Evolutionary conservation across 2,888 invertebrate genomes (phyloP).

Genomic region (Amphiduros pacificus): DNA sequence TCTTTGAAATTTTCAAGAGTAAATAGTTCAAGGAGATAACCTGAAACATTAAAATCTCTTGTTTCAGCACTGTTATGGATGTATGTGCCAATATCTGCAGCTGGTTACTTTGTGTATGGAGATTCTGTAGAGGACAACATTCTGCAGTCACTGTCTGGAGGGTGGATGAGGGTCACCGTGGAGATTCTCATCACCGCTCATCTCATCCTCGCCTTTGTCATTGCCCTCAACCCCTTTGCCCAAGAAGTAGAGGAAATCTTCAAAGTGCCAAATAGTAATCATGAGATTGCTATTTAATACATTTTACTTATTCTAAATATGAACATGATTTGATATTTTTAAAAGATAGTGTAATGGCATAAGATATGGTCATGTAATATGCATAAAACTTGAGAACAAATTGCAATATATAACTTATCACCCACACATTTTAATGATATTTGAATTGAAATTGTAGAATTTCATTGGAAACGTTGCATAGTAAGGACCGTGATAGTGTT

Average conservation of each 20-base stretch:
- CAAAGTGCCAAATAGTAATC: slow-evolving; percentile 73
- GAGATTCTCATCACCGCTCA: slow-evolving; percentile 70
- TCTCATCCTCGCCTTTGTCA: slow-evolving; percentile 70
- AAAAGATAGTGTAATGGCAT: too few species aligned
- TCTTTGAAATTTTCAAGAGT: too few species aligned
- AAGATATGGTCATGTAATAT: too few species aligned
- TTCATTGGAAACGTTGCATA: slow-evolving; percentile 73
- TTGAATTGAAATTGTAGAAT: too few species aligned
- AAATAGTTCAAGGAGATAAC: too few species aligned
- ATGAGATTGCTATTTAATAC: too few species aligned
- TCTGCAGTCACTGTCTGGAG: slow-evolving; percentile 62
- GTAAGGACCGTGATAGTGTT: slow-evolving; percentile 73
- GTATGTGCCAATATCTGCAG: slow-evolving; percentile 72
- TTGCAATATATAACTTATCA: too few species aligned
- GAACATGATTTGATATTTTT: too few species aligned
- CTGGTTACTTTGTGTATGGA: slow-evolving; percentile 70
- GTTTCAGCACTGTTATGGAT: slow-evolving; percentile 64
- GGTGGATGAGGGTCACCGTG: slow-evolving; percentile 64
- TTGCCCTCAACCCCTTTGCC: slow-evolving; percentile 73
- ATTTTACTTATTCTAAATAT: too few species aligned
- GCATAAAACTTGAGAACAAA: too few species aligned
- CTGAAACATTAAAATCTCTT: too few species aligned
- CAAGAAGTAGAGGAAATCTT: slow-evolving; percentile 80
- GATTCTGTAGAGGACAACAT: slow-evolving; percentile 74
- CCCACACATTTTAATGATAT: too few species aligned